These are phyloP conservation scores for Cosmorhoe ocellata DNA, from an alignment of 2,888 invertebrate species.

Conservation along the genomic window DNA sequence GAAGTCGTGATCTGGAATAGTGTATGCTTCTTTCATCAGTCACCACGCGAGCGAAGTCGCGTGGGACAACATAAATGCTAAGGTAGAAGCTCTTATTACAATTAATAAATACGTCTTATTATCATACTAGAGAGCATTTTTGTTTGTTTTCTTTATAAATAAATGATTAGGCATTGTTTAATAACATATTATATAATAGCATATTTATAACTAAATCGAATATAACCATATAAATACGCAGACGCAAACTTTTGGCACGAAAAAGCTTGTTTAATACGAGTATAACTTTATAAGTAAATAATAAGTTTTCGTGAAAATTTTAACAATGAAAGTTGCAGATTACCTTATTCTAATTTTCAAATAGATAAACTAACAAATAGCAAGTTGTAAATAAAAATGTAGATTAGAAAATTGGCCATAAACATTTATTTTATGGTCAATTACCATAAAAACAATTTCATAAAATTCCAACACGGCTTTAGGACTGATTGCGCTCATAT, in stretches of 20 bases:
- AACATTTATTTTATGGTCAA: no score
- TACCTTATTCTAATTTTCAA: no score
- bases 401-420: no score
- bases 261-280: conserved; percentile 30
- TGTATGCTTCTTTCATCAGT: background rate
- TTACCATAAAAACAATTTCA: no score
- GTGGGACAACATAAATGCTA: conserved; percentile 9
- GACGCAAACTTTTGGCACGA: conserved; percentile 48
- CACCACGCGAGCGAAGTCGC: background rate
- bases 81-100: conserved; percentile 16
- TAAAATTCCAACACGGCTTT: no score
- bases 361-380: background rate
- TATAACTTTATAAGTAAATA: background rate
- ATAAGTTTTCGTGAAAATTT: background rate
- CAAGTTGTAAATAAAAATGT: no score
- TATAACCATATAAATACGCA: conserved; percentile 37
- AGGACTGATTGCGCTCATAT: background rate
- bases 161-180: conserved; percentile 34
- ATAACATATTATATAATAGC: conserved; percentile 19
- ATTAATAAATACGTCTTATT: conserved; percentile 64
- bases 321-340: conserved; percentile 6
- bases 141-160: conserved; percentile 33
- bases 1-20: no score
- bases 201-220: conserved; percentile 27
- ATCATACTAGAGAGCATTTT: conserved; percentile 67